These are phyloP conservation scores for Epirrhoe alternata DNA, from an alignment of 2,888 invertebrate genomes.

Conservation along the genomic window DNA sequence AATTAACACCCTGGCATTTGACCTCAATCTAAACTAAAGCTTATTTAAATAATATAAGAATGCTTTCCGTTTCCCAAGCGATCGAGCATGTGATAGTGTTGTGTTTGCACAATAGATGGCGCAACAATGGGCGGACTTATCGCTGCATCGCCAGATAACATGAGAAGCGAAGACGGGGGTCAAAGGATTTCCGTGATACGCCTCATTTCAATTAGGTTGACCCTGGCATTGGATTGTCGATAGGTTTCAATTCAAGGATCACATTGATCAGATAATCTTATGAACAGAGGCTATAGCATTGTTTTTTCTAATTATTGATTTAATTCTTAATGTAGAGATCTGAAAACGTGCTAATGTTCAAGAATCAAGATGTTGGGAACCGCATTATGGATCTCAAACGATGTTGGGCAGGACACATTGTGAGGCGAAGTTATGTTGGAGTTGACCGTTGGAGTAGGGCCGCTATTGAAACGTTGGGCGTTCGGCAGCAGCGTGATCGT, in stretches of 20 bases:
- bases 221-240: background rate
- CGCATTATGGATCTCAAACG: no score
- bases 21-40: conserved; percentile 22
- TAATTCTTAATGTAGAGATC: no score
- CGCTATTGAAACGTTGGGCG: no score
- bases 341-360: no score
- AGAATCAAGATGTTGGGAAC: no score
- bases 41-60: conserved; percentile 25
- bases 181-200: conserved; percentile 27
- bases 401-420: no score
- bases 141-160: conserved; percentile 41
- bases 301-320: no score
- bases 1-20: conserved; percentile 14
- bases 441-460: no score
- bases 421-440: no score
- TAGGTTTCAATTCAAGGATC: conserved; percentile 13
- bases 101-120: conserved; percentile 41
- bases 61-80: conserved; percentile 28
- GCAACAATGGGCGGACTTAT: conserved; percentile 46
- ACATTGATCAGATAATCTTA: no score
- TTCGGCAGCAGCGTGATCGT: no score
- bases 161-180: conserved; percentile 22
- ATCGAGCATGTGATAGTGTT: conserved; percentile 40
- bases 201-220: background rate
- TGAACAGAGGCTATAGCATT: no score